phyloP scores from a whole-genome alignment of 2,888 invertebrate genomes.

The Ophioninae sp. region DNA sequence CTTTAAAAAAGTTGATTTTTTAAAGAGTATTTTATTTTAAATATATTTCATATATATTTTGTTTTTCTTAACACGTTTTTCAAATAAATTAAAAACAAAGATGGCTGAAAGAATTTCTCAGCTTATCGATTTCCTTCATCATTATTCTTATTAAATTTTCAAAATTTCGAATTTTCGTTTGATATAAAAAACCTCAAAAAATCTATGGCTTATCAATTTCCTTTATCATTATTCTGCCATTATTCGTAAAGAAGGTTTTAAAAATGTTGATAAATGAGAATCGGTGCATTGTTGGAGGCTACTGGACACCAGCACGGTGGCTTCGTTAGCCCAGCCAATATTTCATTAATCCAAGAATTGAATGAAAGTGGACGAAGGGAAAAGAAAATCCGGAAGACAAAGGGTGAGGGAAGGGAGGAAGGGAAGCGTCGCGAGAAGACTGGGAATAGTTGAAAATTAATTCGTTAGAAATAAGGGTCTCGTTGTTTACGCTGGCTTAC shows the following conservation, averaged over 20 bases:
- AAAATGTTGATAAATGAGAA: neutral
- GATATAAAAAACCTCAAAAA: no score
- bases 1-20: no score
- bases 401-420: neutral
- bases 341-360: neutral
- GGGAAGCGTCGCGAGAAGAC: constrained; percentile 21
- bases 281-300: neutral
- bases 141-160: no score
- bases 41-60: no score
- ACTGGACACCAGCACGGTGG: neutral
- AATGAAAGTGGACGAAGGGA: neutral
- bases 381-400: constrained; percentile 5
- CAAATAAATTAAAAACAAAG: no score
- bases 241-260: neutral
- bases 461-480: constrained; percentile 70
- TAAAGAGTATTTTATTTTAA: no score
- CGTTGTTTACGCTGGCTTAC: constrained; percentile 54
- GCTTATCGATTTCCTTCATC: no score
- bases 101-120: no score
- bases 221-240: no score
- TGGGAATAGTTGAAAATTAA: constrained; percentile 70
- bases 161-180: no score
- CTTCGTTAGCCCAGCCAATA: neutral
- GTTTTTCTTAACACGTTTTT: no score
- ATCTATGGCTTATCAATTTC: no score